phyloP scores from a whole-genome alignment of 2,797 vertebrate species.

The Ceryle rudis region DNA sequence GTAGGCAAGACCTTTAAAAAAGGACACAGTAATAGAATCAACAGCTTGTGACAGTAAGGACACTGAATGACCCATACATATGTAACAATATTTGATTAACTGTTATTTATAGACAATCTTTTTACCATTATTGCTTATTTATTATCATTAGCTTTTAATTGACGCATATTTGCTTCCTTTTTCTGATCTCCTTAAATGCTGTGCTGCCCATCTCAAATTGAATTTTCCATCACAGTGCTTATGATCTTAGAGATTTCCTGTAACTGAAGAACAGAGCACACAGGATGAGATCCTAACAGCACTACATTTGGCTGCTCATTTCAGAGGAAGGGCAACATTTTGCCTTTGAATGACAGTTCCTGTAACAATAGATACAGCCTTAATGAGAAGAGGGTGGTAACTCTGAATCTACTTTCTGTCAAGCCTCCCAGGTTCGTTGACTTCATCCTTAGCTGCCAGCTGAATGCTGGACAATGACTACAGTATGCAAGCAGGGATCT shows the following conservation, averaged over 20 bases:
- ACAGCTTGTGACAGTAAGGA: background rate
- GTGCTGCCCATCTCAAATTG: background rate
- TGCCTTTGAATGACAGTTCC: background rate
- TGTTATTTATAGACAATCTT: background rate
- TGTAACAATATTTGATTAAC: background rate
- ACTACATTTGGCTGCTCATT: background rate
- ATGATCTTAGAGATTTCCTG: background rate
- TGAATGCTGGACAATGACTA: background rate
- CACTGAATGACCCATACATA: background rate
- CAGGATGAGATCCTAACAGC: background rate
- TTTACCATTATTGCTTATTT: background rate
- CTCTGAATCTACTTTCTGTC: background rate
- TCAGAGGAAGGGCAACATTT: background rate
- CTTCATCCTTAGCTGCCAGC: background rate
- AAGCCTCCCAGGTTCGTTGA: background rate
- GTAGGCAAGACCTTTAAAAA: background rate
- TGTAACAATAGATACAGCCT: background rate
- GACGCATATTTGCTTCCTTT: background rate
- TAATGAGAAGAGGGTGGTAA: background rate
- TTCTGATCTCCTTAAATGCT: background rate
- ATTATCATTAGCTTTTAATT: background rate
- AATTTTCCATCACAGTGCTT: slow-evolving; percentile 1
- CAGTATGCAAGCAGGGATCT: background rate
- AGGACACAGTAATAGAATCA: background rate
- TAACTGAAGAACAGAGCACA: background rate